Evolutionary conservation across 64 coral and sea anemone genomes (phyloP), one percentile per base, ranked within the genome.

Genomic region (Exaiptasia diaphana): DNA sequence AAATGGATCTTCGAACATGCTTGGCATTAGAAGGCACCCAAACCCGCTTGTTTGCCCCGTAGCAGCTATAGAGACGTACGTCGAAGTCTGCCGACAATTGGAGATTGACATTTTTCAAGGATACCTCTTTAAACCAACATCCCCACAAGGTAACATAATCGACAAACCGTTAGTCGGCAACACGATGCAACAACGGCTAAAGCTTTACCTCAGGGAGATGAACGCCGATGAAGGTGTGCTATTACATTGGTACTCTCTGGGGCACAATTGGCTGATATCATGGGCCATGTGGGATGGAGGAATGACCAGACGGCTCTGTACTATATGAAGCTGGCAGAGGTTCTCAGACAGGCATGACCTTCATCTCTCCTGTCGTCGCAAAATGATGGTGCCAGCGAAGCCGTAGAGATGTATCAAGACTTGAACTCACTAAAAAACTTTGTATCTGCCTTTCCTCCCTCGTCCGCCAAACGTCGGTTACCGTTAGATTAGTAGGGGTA

Each of bases 111-210:
- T 79, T 10, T 60, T 55, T 8, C 38, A 61, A 29, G 55, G 76
- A 5, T 79, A 41, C 76, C 56, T 79, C 26, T 79, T 79, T 46
- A 52, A 23, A 14, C 73, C 73, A 38, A 72, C 37, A 23, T 25
- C 41, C 35, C 68, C 68, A 27, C 71, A 74, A 61, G 56, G 26
- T 0, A 41, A 20, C 25, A 12, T 40, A 13, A 38, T 0, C 34
- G 34, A 70, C 33, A 24, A 22, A 18, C 23, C 33, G 34, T 20
- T 70, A 22, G 34, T 36, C 0, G 23, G 40, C n/a, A 37, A 28
- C 9, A 21, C 67, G 0, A 32, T n/a, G 11, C 30, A 70, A 29
- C 22, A 3, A 0, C 34, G 67, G 39, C 67, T 70, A 0, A 29
- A 32, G 25, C 22, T 70, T 14, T 70, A 70, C 65, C 18, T 70